phyloP scores from a whole-genome alignment of 1,140 invertebrate species.

The Caenorhabditis tropicalis region DNA sequence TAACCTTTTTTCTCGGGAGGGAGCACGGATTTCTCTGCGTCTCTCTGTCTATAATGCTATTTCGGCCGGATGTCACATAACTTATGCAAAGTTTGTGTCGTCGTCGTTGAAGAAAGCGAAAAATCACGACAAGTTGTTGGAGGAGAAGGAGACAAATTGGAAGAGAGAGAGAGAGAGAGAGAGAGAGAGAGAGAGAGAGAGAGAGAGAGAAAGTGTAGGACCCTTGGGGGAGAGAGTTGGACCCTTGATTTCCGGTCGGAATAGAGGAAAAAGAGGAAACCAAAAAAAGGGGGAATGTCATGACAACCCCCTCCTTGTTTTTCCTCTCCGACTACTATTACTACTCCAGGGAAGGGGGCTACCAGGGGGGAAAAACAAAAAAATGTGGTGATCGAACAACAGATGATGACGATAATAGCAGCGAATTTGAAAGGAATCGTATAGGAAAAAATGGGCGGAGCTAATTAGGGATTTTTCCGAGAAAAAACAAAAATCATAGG shows the following conservation, averaged over 20 bases:
- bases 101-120: slow-evolving; percentile 3
- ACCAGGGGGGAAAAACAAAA: not conserved
- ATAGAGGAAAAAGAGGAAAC: not conserved
- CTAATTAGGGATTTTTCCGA: too few relatives aligned
- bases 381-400: not conserved
- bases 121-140: slow-evolving; percentile 16
- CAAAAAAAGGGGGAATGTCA: not conserved
- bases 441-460: too few relatives aligned
- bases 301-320: slow-evolving; percentile 4
- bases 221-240: not conserved
- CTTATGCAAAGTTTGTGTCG: slow-evolving; percentile 45
- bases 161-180: not conserved
- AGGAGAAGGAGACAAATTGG: not conserved
- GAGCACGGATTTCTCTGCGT: too few relatives aligned
- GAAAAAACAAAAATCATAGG: too few relatives aligned
- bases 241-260: slow-evolving; percentile 8
- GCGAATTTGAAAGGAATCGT: not conserved
- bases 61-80: slow-evolving; percentile 30
- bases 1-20: not conserved
- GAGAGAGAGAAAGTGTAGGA: not conserved
- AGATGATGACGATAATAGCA: not conserved
- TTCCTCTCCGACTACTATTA: too few relatives aligned
- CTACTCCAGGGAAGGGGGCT: too few relatives aligned
- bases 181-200: not conserved
- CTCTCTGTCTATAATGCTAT: not conserved